A percentile compares a stretch with the other conserved stretches of the same genome.
Evolutionary conservation across 2,113 vertebrate genomes (phyloP).

Genomic region (Crocuta crocuta): DNA sequence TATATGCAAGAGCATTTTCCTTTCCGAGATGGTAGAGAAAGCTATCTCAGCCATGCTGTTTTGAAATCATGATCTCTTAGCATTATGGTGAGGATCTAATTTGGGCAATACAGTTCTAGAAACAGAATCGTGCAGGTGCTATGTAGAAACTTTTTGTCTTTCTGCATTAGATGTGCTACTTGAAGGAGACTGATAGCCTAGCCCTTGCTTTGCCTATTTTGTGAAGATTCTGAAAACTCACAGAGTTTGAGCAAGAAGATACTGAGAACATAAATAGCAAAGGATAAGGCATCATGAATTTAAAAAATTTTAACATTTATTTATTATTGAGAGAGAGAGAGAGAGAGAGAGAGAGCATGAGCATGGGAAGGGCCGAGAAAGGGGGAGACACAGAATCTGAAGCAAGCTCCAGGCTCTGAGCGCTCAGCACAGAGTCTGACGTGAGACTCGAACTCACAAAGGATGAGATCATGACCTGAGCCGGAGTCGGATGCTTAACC

Average conservation of each 20-base stretch:
- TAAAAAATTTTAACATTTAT: too few species aligned
- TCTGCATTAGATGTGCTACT: neutral
- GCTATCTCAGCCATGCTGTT: neutral
- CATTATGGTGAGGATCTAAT: neutral
- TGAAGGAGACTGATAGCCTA: neutral
- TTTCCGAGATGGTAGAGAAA: neutral
- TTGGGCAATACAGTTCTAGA: neutral
- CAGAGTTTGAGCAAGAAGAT: neutral
- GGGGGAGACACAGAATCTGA: too few species aligned
- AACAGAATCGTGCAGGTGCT: neutral
- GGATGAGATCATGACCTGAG: too few species aligned
- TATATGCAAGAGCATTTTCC: neutral
- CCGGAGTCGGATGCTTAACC: too few species aligned
- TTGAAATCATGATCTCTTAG: slow-evolving; percentile 54
- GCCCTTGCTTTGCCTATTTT: neutral
- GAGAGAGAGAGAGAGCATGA: too few species aligned
- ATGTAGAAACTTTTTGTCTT: neutral
- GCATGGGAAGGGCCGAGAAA: too few species aligned
- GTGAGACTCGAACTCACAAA: too few species aligned
- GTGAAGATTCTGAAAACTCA: neutral
- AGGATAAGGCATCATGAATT: neutral
- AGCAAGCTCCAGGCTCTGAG: too few species aligned
- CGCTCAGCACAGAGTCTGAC: too few species aligned
- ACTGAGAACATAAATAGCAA: neutral
- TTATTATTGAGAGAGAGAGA: too few species aligned